Evolutionary conservation across 2,113 vertebrate species (phyloP).

Genomic region (Megaceryle maxima): DNA sequence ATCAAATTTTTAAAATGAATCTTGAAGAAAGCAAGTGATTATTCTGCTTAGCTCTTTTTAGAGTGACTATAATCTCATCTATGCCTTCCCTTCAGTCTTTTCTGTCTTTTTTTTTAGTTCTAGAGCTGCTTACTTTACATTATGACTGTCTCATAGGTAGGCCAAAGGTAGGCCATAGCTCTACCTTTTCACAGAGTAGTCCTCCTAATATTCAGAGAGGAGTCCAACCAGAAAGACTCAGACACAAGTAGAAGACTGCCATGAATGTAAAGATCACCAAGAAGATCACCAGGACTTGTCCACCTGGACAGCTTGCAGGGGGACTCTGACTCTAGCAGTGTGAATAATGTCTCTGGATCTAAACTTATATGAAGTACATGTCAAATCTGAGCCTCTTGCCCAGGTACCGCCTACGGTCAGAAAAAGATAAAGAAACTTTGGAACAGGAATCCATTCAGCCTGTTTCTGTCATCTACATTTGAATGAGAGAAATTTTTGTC

Average conservation of each 20-base stretch:
- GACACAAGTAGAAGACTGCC: background rate
- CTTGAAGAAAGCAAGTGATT: background rate
- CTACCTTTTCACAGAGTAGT: background rate
- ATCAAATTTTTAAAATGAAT: background rate
- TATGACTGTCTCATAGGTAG: background rate
- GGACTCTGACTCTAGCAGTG: background rate
- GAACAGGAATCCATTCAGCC: background rate
- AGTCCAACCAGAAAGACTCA: background rate
- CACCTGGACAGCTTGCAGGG: accelerated
- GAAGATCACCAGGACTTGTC: background rate
- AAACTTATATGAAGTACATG: background rate
- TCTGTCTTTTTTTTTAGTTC: background rate
- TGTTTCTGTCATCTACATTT: background rate
- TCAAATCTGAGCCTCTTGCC: background rate
- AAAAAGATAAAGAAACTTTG: background rate
- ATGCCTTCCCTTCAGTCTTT: background rate
- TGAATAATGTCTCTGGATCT: background rate
- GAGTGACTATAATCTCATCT: background rate
- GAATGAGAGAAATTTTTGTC: background rate
- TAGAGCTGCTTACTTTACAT: background rate
- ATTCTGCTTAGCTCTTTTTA: background rate
- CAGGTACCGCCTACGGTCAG: background rate
- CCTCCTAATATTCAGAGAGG: background rate
- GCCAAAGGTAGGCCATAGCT: background rate
- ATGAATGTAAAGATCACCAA: background rate